Evolutionary conservation across 1,140 invertebrate species (phyloP), one percentile per base, ranked within the genome.

Genomic region (Hesperophylax magnus): DNA sequence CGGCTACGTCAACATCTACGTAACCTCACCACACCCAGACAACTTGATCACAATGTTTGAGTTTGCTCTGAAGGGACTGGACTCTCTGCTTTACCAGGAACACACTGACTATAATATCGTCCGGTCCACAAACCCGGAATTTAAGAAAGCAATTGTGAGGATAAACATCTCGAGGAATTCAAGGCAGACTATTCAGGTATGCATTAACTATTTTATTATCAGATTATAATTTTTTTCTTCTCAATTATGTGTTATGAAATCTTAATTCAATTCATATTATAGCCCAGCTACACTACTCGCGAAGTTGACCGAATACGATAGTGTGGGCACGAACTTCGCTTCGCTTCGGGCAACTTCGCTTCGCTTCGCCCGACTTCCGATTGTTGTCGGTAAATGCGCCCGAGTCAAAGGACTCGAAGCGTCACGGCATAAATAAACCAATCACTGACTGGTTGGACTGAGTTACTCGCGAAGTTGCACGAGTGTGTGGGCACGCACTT

Each of bases 1-100:
- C 86, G 96, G 97, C 20, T 99, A 99, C 88, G 97, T 98, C 17
- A 99, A 99, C 87, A 97, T 99, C 67, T 99, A 98, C 90, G 97
- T 99, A 15, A 99, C 98, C 0, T 98, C 97, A 82, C 99, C 99
- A 1, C 97, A 96, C 87, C 98, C 98, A 3, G 98, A 99, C 88
- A 99, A 99, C 92, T 93, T 99, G 86, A 98, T 97, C 81, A 99
- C 98, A 0, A 90, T 99, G 1, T 99, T 99, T 90, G 97, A 99
- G 87, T 99, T 99, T 90, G 92, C 99, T 18, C 94, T 99, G 53
- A 99, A 99, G 92, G 96, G 98, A 1, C 96, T 99, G 86, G 97
- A 99, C 90, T 96, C 95, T 0, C 89, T 99, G 61, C 94, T 97
- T 80, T 99, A 99, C 90, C 95, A 98, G 89, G 98, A 99, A 90